Evolutionary conservation across 2,113 vertebrate genomes (phyloP).

Genomic region (Tinamus guttatus): DNA sequence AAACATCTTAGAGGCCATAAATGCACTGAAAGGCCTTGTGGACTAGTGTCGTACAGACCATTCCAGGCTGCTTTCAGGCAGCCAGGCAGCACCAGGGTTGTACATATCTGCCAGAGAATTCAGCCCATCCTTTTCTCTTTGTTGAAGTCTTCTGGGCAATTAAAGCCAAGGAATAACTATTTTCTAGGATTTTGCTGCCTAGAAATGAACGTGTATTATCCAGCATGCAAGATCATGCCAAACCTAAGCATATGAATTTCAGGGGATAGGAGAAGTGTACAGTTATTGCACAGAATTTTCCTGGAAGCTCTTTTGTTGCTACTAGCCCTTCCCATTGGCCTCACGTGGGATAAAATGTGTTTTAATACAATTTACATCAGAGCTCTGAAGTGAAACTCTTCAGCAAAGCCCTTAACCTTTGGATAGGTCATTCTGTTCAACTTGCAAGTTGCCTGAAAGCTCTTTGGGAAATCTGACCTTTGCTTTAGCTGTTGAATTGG

Average conservation of each 20-base stretch:
- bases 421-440: not conserved
- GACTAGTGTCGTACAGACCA: not conserved
- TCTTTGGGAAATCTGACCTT: not conserved
- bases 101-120: not conserved
- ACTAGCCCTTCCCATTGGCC: not conserved
- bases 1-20: not conserved
- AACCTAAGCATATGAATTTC: not conserved
- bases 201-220: not conserved
- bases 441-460: not conserved
- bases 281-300: not conserved
- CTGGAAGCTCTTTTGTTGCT: not conserved
- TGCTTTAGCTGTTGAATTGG: slow-evolving; percentile 26
- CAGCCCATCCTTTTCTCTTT: not conserved
- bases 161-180: not conserved
- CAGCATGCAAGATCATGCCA: not conserved
- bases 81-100: not conserved
- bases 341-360: not conserved
- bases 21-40: not conserved
- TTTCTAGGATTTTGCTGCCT: not conserved
- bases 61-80: fast-evolving
- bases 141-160: not conserved
- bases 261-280: not conserved
- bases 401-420: not conserved
- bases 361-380: not conserved
- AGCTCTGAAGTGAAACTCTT: not conserved